Conservation (phyloP, 2,113 vertebrate species). For the Dasypus novemcinctus region DNA sequence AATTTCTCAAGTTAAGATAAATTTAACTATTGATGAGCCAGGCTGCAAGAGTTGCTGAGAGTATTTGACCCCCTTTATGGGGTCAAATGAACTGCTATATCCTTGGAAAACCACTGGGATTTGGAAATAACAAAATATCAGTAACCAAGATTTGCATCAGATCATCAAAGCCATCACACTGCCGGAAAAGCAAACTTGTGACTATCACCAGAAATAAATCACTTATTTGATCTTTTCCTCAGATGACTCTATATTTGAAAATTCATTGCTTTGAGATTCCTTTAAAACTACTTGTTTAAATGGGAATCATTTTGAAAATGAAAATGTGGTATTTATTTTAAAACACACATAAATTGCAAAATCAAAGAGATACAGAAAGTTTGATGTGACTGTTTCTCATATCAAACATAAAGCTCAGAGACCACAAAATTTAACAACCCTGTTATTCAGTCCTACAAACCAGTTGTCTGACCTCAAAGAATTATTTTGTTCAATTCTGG, state of each 20-base stretch:
- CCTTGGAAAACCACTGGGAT: neutral
- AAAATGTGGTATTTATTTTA: conserved; percentile 8
- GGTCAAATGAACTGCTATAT: neutral
- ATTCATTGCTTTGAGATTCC: neutral
- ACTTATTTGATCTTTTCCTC: conserved; percentile 26
- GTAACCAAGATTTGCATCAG: neutral
- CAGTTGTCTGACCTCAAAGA: neutral
- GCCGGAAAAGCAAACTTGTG: neutral
- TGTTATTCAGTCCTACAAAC: neutral
- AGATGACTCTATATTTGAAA: conserved; percentile 12
- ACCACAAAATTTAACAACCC: conserved; percentile 13
- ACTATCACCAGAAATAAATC: conserved; percentile 1
- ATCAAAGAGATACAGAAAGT: conserved; percentile 19
- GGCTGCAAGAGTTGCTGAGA: neutral
- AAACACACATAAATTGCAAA: conserved; percentile 28
- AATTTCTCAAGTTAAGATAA: conserved; percentile 2
- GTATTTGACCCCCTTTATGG: neutral
- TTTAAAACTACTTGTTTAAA: conserved; percentile 48
- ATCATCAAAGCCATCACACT: neutral
- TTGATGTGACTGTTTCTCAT: conserved; percentile 16
- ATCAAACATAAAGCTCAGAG: conserved; percentile 1
- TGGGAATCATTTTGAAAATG: conserved; percentile 3
- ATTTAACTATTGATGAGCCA: neutral
- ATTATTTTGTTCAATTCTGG: neutral
- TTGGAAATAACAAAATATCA: conserved; percentile 23